Conservation (phyloP, 2,888 invertebrate species). For the Beris chalybata region DNA sequence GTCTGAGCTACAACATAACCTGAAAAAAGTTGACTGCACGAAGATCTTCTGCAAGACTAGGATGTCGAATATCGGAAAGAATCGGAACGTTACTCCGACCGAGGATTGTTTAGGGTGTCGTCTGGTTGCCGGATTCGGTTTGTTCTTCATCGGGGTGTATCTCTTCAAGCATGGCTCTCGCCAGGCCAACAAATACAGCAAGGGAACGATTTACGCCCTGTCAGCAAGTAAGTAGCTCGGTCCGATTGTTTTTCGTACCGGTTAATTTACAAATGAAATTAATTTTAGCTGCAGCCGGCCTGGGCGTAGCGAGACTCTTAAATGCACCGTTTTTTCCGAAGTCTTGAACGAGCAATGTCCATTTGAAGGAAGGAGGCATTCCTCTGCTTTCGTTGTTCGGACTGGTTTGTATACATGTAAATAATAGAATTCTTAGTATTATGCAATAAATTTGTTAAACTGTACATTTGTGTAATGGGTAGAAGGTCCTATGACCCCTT, state of each 20-base stretch:
- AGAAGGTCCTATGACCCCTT: too few species aligned
- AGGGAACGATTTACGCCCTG: conserved; percentile 42
- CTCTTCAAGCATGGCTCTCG: conserved; percentile 60
- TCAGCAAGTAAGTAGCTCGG: conserved; percentile 17
- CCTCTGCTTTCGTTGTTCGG: too few species aligned
- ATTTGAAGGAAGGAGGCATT: too few species aligned
- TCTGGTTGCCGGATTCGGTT: conserved; percentile 62
- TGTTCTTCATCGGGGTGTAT: conserved; percentile 66
- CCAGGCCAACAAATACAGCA: conserved; percentile 57
- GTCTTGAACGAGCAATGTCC: neutral
- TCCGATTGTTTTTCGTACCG: neutral
- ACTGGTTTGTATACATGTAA: too few species aligned
- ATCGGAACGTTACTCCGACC: conserved; percentile 47
- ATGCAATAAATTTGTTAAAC: too few species aligned
- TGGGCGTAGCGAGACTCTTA: conserved; percentile 62
- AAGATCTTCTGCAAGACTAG: neutral
- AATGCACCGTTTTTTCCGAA: conserved; percentile 42
- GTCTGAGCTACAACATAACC: conserved; percentile 3
- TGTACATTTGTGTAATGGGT: too few species aligned
- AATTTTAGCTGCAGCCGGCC: conserved; percentile 58
- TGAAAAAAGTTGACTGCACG: neutral
- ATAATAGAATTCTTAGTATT: too few species aligned
- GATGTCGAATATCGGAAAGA: neutral
- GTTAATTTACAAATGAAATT: neutral
- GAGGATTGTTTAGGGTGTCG: conserved; percentile 65